These are phyloP conservation scores for Meiosimyza platycephala DNA, from an alignment of 2,888 invertebrate species.

Conservation along the genomic window DNA sequence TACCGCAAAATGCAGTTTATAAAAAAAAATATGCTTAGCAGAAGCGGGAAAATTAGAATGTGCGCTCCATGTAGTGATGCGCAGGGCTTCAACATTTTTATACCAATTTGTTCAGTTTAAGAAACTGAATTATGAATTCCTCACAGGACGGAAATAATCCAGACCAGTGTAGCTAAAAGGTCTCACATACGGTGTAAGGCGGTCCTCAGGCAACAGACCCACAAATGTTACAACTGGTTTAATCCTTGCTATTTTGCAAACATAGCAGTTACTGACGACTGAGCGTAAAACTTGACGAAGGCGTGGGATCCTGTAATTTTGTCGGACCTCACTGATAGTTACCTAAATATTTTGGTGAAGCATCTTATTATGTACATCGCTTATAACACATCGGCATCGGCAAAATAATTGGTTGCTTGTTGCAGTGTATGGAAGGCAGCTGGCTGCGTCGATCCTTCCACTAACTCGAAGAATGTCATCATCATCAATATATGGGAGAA, in stretches of 20 bases:
- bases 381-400: no score
- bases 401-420: slow-evolving; percentile 36
- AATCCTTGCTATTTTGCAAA: slow-evolving; percentile 32
- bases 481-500: neutral
- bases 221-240: slow-evolving; percentile 42
- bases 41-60: no score
- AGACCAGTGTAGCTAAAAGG: slow-evolving; percentile 33
- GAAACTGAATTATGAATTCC: no score
- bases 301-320: slow-evolving; percentile 35
- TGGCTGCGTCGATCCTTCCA: slow-evolving; percentile 37
- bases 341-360: slow-evolving; percentile 41
- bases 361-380: no score
- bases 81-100: no score
- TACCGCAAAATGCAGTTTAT: no score
- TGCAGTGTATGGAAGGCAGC: slow-evolving; percentile 36
- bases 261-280: slow-evolving; percentile 25
- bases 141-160: slow-evolving; percentile 37
- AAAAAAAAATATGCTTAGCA: no score
- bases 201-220: slow-evolving; percentile 36
- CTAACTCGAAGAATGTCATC: neutral
- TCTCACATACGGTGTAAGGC: slow-evolving; percentile 29
- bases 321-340: slow-evolving; percentile 35
- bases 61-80: no score
- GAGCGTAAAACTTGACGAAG: slow-evolving; percentile 33
- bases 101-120: no score